Conservation (phyloP, 1,140 invertebrate species). For the Solenopsis fugax region DNA sequence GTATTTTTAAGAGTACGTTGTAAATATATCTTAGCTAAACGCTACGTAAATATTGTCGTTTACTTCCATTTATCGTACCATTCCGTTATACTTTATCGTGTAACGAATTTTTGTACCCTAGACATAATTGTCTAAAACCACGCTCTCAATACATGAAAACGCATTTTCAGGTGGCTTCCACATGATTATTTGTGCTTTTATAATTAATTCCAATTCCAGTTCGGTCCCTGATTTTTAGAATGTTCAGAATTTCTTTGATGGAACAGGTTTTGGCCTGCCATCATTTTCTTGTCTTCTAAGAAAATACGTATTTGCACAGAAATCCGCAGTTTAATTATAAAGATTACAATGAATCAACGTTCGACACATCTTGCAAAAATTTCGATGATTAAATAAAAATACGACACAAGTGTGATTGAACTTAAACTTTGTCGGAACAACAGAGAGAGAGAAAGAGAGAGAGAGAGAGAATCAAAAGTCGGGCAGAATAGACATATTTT, state of each 20-base stretch:
- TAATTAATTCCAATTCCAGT: background rate
- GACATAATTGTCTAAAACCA: background rate
- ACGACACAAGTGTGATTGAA: background rate
- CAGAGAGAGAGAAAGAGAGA: background rate
- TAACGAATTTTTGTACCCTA: background rate
- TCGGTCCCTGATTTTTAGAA: background rate
- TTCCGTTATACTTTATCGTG: background rate
- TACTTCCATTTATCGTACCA: constrained; percentile 29
- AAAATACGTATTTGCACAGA: background rate
- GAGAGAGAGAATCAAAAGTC: background rate
- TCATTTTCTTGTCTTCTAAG: background rate
- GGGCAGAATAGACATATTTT: constrained; percentile 60
- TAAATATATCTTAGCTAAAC: constrained; percentile 63
- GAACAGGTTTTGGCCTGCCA: background rate
- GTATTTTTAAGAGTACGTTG: constrained; percentile 67
- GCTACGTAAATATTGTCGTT: constrained; percentile 18
- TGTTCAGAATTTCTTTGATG: background rate
- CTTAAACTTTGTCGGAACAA: background rate
- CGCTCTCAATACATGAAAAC: background rate
- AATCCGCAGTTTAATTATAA: background rate
- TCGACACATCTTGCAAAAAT: background rate
- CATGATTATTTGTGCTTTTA: constrained; percentile 11
- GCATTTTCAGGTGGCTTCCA: background rate
- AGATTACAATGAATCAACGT: constrained; percentile 1
- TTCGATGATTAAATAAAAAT: background rate